These are phyloP conservation scores for Rhamphomyia laevipes DNA, from an alignment of 2,888 invertebrate species.

Conservation along the genomic window DNA sequence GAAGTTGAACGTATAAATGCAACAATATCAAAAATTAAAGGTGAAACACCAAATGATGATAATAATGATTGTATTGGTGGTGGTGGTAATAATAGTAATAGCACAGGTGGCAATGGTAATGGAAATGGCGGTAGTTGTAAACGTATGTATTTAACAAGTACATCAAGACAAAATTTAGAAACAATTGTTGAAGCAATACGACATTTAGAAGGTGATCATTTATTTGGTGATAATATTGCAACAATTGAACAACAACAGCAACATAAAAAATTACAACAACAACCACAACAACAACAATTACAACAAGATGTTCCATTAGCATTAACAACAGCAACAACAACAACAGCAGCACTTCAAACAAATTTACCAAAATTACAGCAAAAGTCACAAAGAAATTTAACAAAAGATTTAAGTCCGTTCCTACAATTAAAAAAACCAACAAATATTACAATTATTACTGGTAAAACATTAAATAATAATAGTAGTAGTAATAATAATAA, in stretches of 20 bases:
- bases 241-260: slow-evolving; percentile 29
- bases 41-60: slow-evolving; percentile 18
- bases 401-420: slow-evolving; percentile 50
- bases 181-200: slow-evolving; percentile 98
- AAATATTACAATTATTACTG: slow-evolving; percentile 10
- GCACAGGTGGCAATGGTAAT: neutral
- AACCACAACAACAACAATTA: slow-evolving; percentile 11
- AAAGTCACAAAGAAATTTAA: slow-evolving; percentile 38
- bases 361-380: slow-evolving; percentile 15
- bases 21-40: slow-evolving; percentile 34
- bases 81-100: neutral
- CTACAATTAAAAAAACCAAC: slow-evolving; percentile 46
- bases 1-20: slow-evolving; percentile 57
- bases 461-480: neutral
- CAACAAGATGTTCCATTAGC: slow-evolving; percentile 46
- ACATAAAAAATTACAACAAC: slow-evolving; percentile 28
- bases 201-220: slow-evolving; percentile 90
- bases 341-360: slow-evolving; percentile 1
- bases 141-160: slow-evolving; percentile 47
- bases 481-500: slow-evolving; percentile 16
- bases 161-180: slow-evolving; percentile 85
- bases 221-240: slow-evolving; percentile 57
- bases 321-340: slow-evolving; percentile 37
- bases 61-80: neutral
- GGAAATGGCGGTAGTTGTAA: neutral